Evolutionary conservation across 2,797 vertebrate genomes (phyloP).

Genomic region (Sebastes vulpes): DNA sequence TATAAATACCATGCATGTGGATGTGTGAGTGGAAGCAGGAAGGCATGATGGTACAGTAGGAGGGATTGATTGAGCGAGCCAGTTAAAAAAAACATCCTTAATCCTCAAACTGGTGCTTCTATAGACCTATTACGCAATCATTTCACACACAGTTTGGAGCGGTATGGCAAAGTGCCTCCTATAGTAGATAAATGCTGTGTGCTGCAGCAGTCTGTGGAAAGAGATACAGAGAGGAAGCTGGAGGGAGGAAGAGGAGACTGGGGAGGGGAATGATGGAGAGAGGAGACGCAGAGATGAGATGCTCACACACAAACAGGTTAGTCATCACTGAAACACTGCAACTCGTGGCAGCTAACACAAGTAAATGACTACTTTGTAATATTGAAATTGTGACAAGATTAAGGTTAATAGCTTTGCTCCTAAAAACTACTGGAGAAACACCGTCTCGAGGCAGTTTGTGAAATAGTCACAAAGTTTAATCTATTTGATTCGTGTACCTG

Average conservation of each 20-base stretch:
- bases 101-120: slow-evolving; percentile 18
- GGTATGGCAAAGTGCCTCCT: not conserved
- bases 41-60: not conserved
- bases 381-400: too few species aligned
- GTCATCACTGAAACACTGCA: not conserved
- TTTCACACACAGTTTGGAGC: slow-evolving; percentile 5
- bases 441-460: too few species aligned
- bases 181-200: slow-evolving; percentile 22
- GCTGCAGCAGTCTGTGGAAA: slow-evolving; percentile 2
- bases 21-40: not conserved
- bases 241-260: not conserved
- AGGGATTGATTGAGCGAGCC: not conserved
- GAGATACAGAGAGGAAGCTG: not conserved
- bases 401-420: too few species aligned
- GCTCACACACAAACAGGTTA: not conserved
- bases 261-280: not conserved
- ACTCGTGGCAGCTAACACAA: not conserved
- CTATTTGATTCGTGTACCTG: too few species aligned
- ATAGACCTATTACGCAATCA: slow-evolving; percentile 18
- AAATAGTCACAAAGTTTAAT: too few species aligned
- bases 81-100: not conserved
- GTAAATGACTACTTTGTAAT: too few species aligned
- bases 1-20: not conserved
- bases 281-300: not conserved
- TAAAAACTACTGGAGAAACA: too few species aligned